Percentiles rank a stretch among this genome's conserved stretches.
These are phyloP conservation scores for Pimephales promelas DNA, from an alignment of 2,113 vertebrate genomes.

Conservation along the genomic window DNA sequence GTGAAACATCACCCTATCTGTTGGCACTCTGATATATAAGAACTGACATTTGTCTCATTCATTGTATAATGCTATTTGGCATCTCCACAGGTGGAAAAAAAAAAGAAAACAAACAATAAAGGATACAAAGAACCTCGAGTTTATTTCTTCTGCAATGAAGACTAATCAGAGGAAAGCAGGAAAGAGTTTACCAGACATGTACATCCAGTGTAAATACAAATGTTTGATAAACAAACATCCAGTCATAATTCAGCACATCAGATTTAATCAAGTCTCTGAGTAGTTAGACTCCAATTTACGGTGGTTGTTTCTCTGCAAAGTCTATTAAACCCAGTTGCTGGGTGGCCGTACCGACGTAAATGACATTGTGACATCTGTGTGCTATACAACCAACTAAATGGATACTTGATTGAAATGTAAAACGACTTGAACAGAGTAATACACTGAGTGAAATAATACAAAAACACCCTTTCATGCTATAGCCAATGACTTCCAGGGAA, in stretches of 20 bases:
- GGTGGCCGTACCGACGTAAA: neutral
- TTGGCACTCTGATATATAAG: neutral
- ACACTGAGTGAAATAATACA: neutral
- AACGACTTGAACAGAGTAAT: neutral
- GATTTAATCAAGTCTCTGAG: neutral
- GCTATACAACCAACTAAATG: neutral
- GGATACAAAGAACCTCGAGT: slow-evolving; percentile 14
- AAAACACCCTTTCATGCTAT: slow-evolving; percentile 1
- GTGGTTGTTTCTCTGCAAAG: neutral
- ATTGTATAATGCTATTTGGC: neutral
- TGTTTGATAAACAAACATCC: slow-evolving; percentile 34
- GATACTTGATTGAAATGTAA: neutral
- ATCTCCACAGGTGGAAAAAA: neutral
- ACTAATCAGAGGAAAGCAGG: slow-evolving; percentile 4
- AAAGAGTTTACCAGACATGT: slow-evolving; percentile 6
- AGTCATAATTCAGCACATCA: slow-evolving; percentile 7
- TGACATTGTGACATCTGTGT: neutral
- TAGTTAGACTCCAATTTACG: neutral
- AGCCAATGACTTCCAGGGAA: slow-evolving; percentile 5
- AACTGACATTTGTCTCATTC: neutral
- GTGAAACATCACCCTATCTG: slow-evolving; percentile 13
- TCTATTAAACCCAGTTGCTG: neutral
- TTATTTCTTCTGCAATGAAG: slow-evolving; percentile 32
- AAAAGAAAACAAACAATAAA: neutral
- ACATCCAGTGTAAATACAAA: slow-evolving; percentile 37